Conservation (phyloP, 2,888 invertebrate genomes). For the Mythimna albipuncta region DNA sequence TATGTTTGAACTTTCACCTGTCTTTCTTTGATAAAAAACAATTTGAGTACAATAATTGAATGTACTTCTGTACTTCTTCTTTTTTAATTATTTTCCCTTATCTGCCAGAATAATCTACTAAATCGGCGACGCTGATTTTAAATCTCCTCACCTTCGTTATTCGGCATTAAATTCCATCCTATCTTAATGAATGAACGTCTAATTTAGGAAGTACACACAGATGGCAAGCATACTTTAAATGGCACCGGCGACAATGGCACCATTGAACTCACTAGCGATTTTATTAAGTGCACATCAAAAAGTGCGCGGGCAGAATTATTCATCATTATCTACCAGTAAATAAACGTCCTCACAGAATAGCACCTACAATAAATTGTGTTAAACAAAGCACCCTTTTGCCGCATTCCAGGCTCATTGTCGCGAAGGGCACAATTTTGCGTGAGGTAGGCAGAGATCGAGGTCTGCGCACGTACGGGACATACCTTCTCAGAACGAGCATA, state of each 20-base stretch:
- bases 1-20: too few relatives aligned
- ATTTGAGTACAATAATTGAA: background rate
- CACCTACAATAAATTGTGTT: constrained; percentile 26
- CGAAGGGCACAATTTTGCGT: constrained; percentile 55
- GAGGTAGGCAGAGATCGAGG: constrained; percentile 41
- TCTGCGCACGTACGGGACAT: constrained; percentile 66
- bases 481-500: constrained; percentile 66
- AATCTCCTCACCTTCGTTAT: background rate
- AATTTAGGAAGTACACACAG: constrained; percentile 49
- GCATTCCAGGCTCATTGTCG: constrained; percentile 48
- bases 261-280: constrained; percentile 66
- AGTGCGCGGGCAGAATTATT: constrained; percentile 19
- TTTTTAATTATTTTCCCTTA: background rate
- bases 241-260: constrained; percentile 57
- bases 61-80: background rate
- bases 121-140: background rate
- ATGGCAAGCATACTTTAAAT: constrained; percentile 32
- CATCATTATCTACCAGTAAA: constrained; percentile 1
- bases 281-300: constrained; percentile 9
- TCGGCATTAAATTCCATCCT: constrained; percentile 5
- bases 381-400: constrained; percentile 45
- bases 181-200: constrained; percentile 32
- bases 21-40: too few relatives aligned
- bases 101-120: background rate
- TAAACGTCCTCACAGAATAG: constrained; percentile 14